Evolutionary conservation across 2,113 vertebrate species (phyloP), one percentile per base, ranked within the genome.

Genomic region (Triplophysa dalaica): DNA sequence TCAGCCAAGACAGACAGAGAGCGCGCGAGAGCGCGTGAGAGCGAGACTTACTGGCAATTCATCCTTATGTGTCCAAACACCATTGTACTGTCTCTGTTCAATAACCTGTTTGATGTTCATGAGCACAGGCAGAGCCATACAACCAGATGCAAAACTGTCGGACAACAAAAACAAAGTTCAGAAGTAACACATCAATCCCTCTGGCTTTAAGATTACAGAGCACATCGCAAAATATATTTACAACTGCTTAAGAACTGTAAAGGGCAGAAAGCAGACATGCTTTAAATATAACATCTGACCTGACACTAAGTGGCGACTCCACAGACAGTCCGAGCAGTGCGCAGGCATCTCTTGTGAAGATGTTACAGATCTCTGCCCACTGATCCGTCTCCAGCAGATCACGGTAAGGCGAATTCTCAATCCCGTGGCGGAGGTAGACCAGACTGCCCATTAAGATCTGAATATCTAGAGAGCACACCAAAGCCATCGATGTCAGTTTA

Each of bases 51-150:
- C 95, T 68, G 95, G 95, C 61, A 96, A 81, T 81, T 96, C 95
- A 0, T 96, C 94, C 88, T 95, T 96, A 82, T 96, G 95, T 33
- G 95, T 96, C 95, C 95, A 96, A 50, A 96, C 95, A 0, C 95
- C 94, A 0, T 94, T 93, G 89, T 94, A 96, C 86, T 96, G 95
- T 78, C 94, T 90, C 91, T 96, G 95, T 83, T 96, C 95, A 1
- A 96, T 96, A 87, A 96, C 95, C 60, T 95, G 94, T 84, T 95
- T 96, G 88, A 96, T 95, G 91, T 96, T 96, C 95, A 95, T 95
- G 83, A 96, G 90, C 79, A 95, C 94, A 0, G 95, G 95, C 79
- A 96, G 86, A 0, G 95, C 95, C 93, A 96, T 94, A 76, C 95
- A 96, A 61, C 95, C 95, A 0, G 95, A 95, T 1, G 95, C 94